These are phyloP conservation scores for Amyelois transitella DNA, from an alignment of 1,140 invertebrate genomes.

Conservation along the genomic window DNA sequence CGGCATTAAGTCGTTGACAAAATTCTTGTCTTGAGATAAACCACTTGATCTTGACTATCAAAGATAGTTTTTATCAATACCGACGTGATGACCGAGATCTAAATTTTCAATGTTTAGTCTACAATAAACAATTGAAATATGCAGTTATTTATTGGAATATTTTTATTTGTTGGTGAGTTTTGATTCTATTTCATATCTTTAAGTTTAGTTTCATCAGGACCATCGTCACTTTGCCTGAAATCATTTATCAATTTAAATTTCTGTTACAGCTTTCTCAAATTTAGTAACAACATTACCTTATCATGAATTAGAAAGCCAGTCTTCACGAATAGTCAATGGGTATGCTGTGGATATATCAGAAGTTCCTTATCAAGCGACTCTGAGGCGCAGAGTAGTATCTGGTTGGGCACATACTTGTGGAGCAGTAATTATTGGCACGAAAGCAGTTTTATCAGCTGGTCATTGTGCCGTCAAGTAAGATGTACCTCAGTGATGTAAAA, in stretches of 20 bases:
- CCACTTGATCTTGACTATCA: slow-evolving; percentile 22
- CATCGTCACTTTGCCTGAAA: too few relatives aligned
- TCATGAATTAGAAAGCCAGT: background rate
- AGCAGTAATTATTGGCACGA: slow-evolving; percentile 42
- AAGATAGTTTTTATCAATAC: slow-evolving; percentile 20
- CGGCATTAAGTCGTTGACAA: background rate
- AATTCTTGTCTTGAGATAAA: slow-evolving; percentile 14
- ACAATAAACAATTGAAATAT: slow-evolving; percentile 6
- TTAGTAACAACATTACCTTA: slow-evolving; percentile 10
- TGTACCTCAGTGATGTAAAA: background rate
- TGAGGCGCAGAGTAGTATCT: slow-evolving; percentile 28
- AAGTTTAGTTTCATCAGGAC: too few relatives aligned
- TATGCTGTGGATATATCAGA: slow-evolving; percentile 42
- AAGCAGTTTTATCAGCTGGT: slow-evolving; percentile 45
- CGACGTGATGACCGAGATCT: background rate
- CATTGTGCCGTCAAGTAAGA: slow-evolving; percentile 52
- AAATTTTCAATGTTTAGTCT: slow-evolving; percentile 4
- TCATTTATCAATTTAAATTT: background rate
- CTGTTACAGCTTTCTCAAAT: slow-evolving; percentile 3
- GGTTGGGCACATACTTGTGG: slow-evolving; percentile 61
- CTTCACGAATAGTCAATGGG: slow-evolving; percentile 55
- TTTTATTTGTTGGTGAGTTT: background rate
- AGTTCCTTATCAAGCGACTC: slow-evolving; percentile 52
- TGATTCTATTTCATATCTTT: background rate
- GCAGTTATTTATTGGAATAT: slow-evolving; percentile 7